Evolutionary conservation across 2,797 vertebrate genomes (phyloP).

Genomic region (Halcyon leucocephala): DNA sequence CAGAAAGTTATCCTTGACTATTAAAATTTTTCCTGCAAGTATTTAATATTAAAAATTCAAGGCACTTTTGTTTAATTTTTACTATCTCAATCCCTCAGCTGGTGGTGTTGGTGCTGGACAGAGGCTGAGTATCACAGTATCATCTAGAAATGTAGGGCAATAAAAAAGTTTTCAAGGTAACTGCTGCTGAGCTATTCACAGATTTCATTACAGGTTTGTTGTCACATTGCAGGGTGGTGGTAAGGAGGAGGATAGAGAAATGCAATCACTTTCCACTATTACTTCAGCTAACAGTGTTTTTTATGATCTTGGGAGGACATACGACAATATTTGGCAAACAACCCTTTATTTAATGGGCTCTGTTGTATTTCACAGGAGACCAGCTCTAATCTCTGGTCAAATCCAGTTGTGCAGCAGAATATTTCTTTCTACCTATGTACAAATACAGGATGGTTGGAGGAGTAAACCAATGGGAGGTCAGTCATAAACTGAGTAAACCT

Average conservation of each 20-base stretch:
- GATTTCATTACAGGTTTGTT: slow-evolving; percentile 53
- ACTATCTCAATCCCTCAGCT: not conserved
- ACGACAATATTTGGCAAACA: slow-evolving; percentile 27
- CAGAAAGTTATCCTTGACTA: not conserved
- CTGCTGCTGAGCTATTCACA: not conserved
- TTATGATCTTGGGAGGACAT: slow-evolving; percentile 48
- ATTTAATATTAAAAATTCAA: not conserved
- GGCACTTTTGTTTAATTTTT: not conserved
- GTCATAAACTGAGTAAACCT: not conserved
- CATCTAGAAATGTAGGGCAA: slow-evolving; percentile 37
- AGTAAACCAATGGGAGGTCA: not conserved
- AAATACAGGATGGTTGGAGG: not conserved
- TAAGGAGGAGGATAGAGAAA: slow-evolving; percentile 19
- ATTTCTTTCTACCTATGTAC: not conserved
- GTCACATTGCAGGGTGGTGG: not conserved
- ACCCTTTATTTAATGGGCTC: slow-evolving; percentile 37
- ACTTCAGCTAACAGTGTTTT: slow-evolving; percentile 58
- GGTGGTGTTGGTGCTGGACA: not conserved
- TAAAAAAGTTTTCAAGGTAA: slow-evolving; percentile 59
- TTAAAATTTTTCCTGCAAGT: slow-evolving; percentile 3
- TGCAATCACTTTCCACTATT: slow-evolving; percentile 44
- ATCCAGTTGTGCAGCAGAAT: not conserved
- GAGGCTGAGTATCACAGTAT: not conserved
- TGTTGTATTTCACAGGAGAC: slow-evolving; percentile 19
- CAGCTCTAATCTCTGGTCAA: slow-evolving; percentile 44